Conservation (phyloP, 1,140 invertebrate species). For the Zaprionus gabonicus region DNA sequence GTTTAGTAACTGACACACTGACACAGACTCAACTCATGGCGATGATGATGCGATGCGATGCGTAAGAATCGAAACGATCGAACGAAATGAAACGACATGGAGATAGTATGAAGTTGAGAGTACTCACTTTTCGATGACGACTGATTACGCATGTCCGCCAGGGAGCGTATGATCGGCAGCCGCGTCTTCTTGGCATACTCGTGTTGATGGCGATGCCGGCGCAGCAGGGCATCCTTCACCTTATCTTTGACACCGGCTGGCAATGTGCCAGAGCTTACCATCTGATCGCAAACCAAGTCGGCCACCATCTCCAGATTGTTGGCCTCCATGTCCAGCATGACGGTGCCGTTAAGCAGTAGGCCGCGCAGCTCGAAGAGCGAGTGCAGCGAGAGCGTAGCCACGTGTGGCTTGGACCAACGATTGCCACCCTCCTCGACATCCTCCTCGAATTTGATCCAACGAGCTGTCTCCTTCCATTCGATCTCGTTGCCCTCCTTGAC, state of each 20-base stretch:
- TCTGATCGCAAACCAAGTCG: conserved; percentile 96
- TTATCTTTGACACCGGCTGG: conserved; percentile 91
- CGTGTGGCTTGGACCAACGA: conserved; percentile 97
- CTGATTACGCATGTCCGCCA: conserved; percentile 98
- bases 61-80: conserved; percentile 2
- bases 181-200: conserved; percentile 93
- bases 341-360: conserved; percentile 94
- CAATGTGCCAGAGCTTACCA: conserved; percentile 93
- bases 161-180: conserved; percentile 96
- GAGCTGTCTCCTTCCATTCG: conserved; percentile 98
- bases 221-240: conserved; percentile 94
- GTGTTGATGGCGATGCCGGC: conserved; percentile 97
- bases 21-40: conserved; percentile 37
- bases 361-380: conserved; percentile 95
- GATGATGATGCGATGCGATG: conserved; percentile 9
- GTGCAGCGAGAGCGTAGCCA: conserved; percentile 95
- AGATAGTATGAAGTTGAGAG: neutral
- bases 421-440: conserved; percentile 97
- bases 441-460: conserved; percentile 98
- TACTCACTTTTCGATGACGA: conserved; percentile 97
- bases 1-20: conserved; percentile 59
- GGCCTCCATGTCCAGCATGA: conserved; percentile 96
- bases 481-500: conserved; percentile 94
- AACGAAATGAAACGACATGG: conserved; percentile 60
- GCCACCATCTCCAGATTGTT: conserved; percentile 93